Base-by-base conservation (phyloP, 1,140 invertebrate genomes). In the Globodera rostochiensis region DNA sequence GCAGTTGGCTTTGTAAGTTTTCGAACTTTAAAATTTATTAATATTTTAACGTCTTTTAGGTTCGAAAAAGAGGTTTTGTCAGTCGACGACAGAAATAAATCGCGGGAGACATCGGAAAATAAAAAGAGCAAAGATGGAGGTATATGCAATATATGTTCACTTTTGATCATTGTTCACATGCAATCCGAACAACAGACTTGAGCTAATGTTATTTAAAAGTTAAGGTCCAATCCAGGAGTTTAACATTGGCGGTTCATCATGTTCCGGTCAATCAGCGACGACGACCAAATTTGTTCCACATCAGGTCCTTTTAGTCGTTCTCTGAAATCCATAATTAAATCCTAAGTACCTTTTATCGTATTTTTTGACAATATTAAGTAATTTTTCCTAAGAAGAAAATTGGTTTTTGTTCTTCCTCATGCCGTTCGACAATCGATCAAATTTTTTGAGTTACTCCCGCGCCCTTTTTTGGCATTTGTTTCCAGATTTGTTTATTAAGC, bases 1-100 rank as follows among this genome's bases (percentile, higher is more conserved):
- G 60, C 83, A 86, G 79, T 60, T 86, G 13, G 85, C 85, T 47
- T 53, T 86, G 85, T 86, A 79, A 86, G 85, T 85, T 47, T 46
- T 74, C 3, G 19, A 64, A 64, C 5, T 76, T 36, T 36, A 36
- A 46, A 25, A 80, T 21, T 64, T 21, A n/a, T 57, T 45, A 73
- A 19, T 4, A 67, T 57, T 57, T 79, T 21, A 15, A 21, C 13
- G 79, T 11, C 15, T 19, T 47, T 83, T 60, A 83, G 82, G 15
- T 83, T 83, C 73, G 82, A 83, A 25, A 69, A 21, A 70, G 82
- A 83, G 64, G 82, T 83, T 25, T 75, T 80, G 60, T 66, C 83
- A 25, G 57, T n/a, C 3, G 69, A 21, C 13, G 73, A 82, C 6
- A 50, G 46, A 66, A 70, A 66, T 15, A 78, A 49, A 45, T 45